These are phyloP conservation scores for Eretmocerus hayati DNA, from an alignment of 2,888 invertebrate genomes.

Conservation along the genomic window DNA sequence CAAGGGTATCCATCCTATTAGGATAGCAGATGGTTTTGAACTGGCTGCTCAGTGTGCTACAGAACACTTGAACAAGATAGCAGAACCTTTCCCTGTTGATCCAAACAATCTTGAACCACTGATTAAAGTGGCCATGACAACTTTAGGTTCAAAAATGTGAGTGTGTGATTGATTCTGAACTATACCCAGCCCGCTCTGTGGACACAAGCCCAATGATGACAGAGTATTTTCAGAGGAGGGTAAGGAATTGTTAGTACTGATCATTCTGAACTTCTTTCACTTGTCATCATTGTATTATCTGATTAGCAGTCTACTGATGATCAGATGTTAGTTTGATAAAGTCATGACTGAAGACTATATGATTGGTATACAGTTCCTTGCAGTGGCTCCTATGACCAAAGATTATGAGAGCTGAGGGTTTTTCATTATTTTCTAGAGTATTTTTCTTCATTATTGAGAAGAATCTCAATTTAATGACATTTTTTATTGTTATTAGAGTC, in stretches of 20 bases:
- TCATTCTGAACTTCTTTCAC: no score
- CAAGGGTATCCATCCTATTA: constrained; percentile 96
- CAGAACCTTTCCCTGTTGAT: constrained; percentile 83
- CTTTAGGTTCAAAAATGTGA: constrained; percentile 93
- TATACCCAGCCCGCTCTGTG: no score
- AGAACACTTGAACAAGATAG: constrained; percentile 78
- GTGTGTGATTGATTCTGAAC: constrained; percentile 18
- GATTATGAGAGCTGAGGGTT: constrained; percentile 46
- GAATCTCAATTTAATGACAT: not conserved
- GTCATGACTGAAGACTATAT: no score
- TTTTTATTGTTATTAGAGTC: constrained; percentile 51
- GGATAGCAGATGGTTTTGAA: constrained; percentile 98
- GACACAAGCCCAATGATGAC: constrained; percentile 36
- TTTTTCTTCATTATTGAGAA: not conserved
- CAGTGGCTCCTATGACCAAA: constrained; percentile 41
- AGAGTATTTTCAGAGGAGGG: constrained; percentile 36
- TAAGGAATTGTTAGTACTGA: constrained; percentile 17
- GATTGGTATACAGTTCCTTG: constrained; percentile 20
- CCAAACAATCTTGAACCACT: constrained; percentile 78
- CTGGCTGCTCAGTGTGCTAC: constrained; percentile 87
- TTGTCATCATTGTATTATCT: no score
- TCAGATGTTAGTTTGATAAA: no score
- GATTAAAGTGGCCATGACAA: constrained; percentile 94
- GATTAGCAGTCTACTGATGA: no score
- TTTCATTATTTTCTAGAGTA: no score